Conservation (phyloP, 64 coral and sea anemone species). For the Cladopsammia gracilis region DNA sequence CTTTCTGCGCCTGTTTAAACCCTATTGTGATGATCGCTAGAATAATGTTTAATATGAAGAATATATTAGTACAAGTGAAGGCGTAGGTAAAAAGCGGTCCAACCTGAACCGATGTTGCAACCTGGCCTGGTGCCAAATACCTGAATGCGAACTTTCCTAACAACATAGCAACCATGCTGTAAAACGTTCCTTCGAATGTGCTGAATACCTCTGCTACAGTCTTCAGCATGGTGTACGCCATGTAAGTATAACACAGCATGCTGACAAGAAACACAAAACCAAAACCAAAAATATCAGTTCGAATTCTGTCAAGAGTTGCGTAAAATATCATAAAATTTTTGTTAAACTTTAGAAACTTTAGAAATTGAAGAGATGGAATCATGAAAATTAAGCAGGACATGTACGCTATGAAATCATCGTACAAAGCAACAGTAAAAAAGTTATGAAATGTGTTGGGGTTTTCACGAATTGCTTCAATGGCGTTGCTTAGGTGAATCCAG, state of each 20-base stretch:
- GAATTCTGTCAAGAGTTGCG: slow-evolving; percentile 39
- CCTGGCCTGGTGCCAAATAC: slow-evolving; percentile 40
- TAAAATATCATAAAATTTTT: slow-evolving; percentile 86
- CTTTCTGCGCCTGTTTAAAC: slow-evolving; percentile 39
- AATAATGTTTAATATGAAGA: slow-evolving; percentile 71
- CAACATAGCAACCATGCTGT: slow-evolving; percentile 57
- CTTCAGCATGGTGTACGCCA: slow-evolving; percentile 50
- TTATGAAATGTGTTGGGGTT: slow-evolving; percentile 54
- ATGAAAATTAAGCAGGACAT: slow-evolving; percentile 67
- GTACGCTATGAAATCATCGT: slow-evolving; percentile 69
- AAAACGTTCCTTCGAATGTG: slow-evolving; percentile 44
- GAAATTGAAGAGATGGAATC: slow-evolving; percentile 60
- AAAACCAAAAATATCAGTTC: slow-evolving; percentile 50
- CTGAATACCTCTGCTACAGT: slow-evolving; percentile 39
- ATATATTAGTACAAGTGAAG: slow-evolving; percentile 49
- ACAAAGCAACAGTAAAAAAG: slow-evolving; percentile 46
- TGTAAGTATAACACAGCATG: slow-evolving; percentile 37
- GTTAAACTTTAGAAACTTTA: slow-evolving; percentile 78
- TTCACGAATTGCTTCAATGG: slow-evolving; percentile 54
- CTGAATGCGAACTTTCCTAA: slow-evolving; percentile 61
- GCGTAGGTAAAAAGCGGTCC: slow-evolving; percentile 65
- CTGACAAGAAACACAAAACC: slow-evolving; percentile 47
- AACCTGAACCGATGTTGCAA: background rate
- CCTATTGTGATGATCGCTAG: slow-evolving; percentile 61
- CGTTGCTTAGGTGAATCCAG: slow-evolving; percentile 32